These are phyloP conservation scores for Lates japonicus DNA, from an alignment of 2,797 vertebrate species.

Conservation along the genomic window DNA sequence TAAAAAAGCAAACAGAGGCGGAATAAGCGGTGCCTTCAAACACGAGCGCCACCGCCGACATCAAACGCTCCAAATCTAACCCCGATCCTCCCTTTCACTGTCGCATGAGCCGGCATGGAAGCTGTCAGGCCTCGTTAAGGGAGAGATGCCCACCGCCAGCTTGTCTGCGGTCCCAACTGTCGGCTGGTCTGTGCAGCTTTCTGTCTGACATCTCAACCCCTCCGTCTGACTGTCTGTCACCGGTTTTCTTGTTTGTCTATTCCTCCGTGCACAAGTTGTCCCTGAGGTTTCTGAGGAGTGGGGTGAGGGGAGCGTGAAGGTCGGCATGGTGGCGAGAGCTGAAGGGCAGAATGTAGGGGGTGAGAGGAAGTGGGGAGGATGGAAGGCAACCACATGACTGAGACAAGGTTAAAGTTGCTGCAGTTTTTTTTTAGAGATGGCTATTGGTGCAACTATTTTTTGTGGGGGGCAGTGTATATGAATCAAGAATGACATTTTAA, in stretches of 20 bases:
- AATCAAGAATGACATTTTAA: too few species aligned
- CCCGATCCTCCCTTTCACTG: slow-evolving; percentile 68
- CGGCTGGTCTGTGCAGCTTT: slow-evolving; percentile 42
- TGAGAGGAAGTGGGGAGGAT: slow-evolving; percentile 4
- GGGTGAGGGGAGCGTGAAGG: slow-evolving; percentile 10
- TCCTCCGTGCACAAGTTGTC: slow-evolving; percentile 13
- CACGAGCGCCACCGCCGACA: slow-evolving; percentile 50
- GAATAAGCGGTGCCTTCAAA: slow-evolving; percentile 71
- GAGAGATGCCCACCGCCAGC: slow-evolving; percentile 73
- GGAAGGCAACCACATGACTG: neutral
- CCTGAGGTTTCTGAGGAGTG: slow-evolving; percentile 13
- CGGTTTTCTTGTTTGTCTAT: slow-evolving; percentile 42
- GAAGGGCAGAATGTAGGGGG: neutral
- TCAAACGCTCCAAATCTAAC: slow-evolving; percentile 67
- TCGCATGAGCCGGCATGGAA: slow-evolving; percentile 70
- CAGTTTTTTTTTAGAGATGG: too few species aligned
- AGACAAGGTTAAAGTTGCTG: neutral
- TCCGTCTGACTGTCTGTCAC: slow-evolving; percentile 43
- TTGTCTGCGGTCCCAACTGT: slow-evolving; percentile 71
- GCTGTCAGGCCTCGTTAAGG: slow-evolving; percentile 77
- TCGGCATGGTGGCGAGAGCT: neutral
- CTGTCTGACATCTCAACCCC: slow-evolving; percentile 57
- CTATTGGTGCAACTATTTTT: too few species aligned
- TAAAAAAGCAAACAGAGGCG: slow-evolving; percentile 69
- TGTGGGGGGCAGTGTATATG: too few species aligned